Base-by-base conservation (phyloP, 2,113 vertebrate species). In the Triplophysa siluroides region DNA sequence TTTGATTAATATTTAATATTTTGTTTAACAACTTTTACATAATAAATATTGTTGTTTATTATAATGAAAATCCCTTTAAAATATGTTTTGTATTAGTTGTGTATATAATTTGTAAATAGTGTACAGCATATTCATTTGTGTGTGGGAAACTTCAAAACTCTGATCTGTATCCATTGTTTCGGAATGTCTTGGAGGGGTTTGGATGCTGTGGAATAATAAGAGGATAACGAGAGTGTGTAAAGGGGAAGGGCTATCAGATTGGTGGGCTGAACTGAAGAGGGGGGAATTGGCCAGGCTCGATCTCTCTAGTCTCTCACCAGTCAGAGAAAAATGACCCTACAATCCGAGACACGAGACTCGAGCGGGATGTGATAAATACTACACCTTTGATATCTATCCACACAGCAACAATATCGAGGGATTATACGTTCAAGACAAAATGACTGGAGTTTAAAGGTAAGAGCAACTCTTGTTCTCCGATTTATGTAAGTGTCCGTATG, bases 201-300 rank as follows among this genome's bases (percentile, higher is more conserved):
- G 43, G 50, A n/a, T 80, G 21, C 33, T 68, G 72, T 81, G 38
- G 77, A 78, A 54, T 79, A 79, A 75, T 76, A 66, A 76, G 63
- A 45, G 52, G 71, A 6, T 21, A 78, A 79, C 50, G 76, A 78
- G 43, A 52, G 33, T 26, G 56, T 38, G 69, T 11, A 56, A 75
- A 67, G 50, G 76, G 68, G 77, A 24, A 64, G 76, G 76, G 68
- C 61, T 66, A 38, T 65, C 8, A 60, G 38, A 33, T 60, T 9
- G 72, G 79, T 62, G 72, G 72, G 63, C 64, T 60, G 79, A 81
- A 68, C 79, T 76, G 71, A 41, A 29, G 14, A 64, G 52, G 56
- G 41, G 43, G 4, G 67, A 23, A 54, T 54, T 54, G 75, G 62
- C 61, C 54, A 58, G 54, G 8, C 14, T 54, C 14, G 54, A 58